These are phyloP conservation scores for Aspidiotus rigidus DNA, from an alignment of 2,888 invertebrate species.

Conservation along the genomic window DNA sequence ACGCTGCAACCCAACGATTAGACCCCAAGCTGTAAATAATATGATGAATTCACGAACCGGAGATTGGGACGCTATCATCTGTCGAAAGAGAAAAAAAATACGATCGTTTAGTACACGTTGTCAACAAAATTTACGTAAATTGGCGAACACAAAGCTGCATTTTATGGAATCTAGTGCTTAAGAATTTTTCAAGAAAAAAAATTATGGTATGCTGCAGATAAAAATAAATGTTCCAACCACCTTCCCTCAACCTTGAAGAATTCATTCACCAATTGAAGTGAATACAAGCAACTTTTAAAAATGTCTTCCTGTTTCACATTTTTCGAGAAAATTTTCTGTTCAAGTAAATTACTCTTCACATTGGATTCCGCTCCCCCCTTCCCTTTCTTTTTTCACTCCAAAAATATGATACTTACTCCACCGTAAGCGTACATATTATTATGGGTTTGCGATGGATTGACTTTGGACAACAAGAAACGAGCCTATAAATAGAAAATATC, in stretches of 20 bases:
- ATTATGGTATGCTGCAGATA: no score
- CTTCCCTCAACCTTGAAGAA: no score
- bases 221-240: no score
- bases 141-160: neutral
- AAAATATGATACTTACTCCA: constrained; percentile 56
- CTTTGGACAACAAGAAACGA: constrained; percentile 93
- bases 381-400: no score
- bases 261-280: no score
- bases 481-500: constrained; percentile 53
- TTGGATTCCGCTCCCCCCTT: no score
- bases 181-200: no score
- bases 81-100: neutral
- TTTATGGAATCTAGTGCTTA: neutral
- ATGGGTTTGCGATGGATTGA: constrained; percentile 99
- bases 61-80: constrained; percentile 10
- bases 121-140: neutral
- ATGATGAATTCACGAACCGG: constrained; percentile 16
- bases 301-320: no score
- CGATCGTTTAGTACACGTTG: neutral
- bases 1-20: neutral
- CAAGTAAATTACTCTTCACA: no score
- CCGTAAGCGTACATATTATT: constrained; percentile 97
- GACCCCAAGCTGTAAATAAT: neutral
- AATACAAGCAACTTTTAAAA: no score
- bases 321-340: no score